These are phyloP conservation scores for Zaprionus lineosus DNA, from an alignment of 2,888 invertebrate genomes.

Conservation along the genomic window DNA sequence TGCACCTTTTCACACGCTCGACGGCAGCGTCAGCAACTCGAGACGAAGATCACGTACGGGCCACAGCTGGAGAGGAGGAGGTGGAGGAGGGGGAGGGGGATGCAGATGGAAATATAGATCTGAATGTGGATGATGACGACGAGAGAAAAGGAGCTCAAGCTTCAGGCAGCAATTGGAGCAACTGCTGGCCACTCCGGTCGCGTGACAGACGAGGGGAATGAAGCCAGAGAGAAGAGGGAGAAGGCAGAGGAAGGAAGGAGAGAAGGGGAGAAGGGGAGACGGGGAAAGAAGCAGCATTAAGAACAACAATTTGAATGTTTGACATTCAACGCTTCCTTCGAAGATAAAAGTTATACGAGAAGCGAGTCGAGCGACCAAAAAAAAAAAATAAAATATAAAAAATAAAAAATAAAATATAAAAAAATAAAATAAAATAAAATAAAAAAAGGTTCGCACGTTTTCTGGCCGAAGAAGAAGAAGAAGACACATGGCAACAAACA, in stretches of 20 bases:
- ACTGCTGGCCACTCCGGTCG: conserved; percentile 26
- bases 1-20: conserved; percentile 65
- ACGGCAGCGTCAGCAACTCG: conserved; percentile 26
- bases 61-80: neutral
- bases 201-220: conserved; percentile 40
- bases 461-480: conserved; percentile 30
- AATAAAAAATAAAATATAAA: conserved; percentile 5
- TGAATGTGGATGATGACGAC: too few relatives aligned
- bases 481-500: conserved; percentile 1
- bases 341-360: conserved; percentile 61
- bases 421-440: neutral
- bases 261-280: too few relatives aligned
- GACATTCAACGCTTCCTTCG: conserved; percentile 62
- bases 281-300: too few relatives aligned
- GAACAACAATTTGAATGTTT: conserved; percentile 65
- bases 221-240: too few relatives aligned
- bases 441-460: conserved; percentile 53
- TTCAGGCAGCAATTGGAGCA: conserved; percentile 26
- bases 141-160: neutral
- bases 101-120: too few relatives aligned
- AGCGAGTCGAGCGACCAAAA: neutral
- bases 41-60: conserved; percentile 24
- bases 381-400: neutral
- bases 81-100: neutral
- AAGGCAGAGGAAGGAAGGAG: too few relatives aligned